Evolutionary conservation across 2,797 vertebrate genomes (phyloP).

Genomic region (Dryobates pubescens): DNA sequence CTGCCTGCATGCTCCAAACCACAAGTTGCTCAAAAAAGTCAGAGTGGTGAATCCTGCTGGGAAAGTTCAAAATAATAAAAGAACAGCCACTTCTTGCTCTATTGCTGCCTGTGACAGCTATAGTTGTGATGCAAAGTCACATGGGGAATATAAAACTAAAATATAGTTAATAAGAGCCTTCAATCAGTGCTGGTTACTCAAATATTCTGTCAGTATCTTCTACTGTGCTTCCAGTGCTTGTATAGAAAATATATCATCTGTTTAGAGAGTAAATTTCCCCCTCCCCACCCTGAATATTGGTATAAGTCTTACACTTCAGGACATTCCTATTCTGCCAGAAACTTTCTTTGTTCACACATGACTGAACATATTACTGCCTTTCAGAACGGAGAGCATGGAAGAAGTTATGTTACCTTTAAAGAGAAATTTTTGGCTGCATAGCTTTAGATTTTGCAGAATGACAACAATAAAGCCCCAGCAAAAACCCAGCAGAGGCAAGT

Average conservation of each 20-base stretch:
- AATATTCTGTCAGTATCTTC: not conserved
- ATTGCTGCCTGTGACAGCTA: slow-evolving; percentile 43
- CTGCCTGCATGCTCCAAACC: slow-evolving; percentile 64
- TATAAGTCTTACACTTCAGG: not conserved
- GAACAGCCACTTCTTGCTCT: slow-evolving; percentile 53
- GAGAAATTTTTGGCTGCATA: not conserved
- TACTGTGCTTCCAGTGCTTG: not conserved
- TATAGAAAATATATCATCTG: not conserved
- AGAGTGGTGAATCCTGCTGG: slow-evolving; percentile 61
- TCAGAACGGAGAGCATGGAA: not conserved
- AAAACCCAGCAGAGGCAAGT: not conserved
- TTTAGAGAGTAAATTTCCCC: not conserved
- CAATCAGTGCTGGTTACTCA: slow-evolving; percentile 7
- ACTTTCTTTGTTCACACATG: not conserved
- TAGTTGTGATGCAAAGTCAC: slow-evolving; percentile 31
- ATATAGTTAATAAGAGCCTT: slow-evolving; percentile 37
- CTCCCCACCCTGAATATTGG: not conserved
- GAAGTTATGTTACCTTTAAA: not conserved
- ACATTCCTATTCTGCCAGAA: not conserved
- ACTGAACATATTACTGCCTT: not conserved
- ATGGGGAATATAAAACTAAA: slow-evolving; percentile 16
- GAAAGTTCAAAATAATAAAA: slow-evolving; percentile 68
- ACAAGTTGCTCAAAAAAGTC: slow-evolving; percentile 68
- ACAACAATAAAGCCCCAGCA: not conserved
- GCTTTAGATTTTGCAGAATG: not conserved